Base-by-base conservation (phyloP, 1,140 invertebrate species). In the Cherax destructor region DNA sequence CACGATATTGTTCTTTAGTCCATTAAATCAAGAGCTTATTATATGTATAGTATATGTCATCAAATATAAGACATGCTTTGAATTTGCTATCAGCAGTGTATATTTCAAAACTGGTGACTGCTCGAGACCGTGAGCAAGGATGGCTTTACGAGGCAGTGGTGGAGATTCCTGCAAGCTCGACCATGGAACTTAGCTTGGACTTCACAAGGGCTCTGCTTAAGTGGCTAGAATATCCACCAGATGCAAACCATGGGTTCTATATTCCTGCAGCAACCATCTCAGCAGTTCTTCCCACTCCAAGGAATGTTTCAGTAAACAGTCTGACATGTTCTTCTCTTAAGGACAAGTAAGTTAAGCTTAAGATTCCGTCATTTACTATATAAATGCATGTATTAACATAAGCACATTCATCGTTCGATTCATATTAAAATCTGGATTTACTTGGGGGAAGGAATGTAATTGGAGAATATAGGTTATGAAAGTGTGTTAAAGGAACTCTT, bases 211-310 rank as follows among this genome's bases (percentile, higher is more conserved):
- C 98, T 47, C 98, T 99, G 94, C 95, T 99, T 1, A 99, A 99
- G 95, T 99, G 99, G 98, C 98, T 99, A 94, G 99, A 99, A 95
- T 99, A 99, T 95, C 99, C 99, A 65, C 99, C 99, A 3, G 99
- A 99, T 96, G 98, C 99, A 4, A 99, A 99, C 96, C 98, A 99
- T 95, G 99, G 99, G 0, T 99, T 99, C 95, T 99, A 99, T 94
- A 96, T 99, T 94, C 97, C 97, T 9, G 97, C 98, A 65, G 97
- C 98, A 50, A 95, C 98, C 56, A 96, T 99, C 30, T 96, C 96
- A 83, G 96, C 97, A 7, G 95, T 96, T 61, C 94, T 99, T 92
- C 97, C 98, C 0, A 95, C 96, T 79, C 97, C 96, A 6, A 96
- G 96, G 92, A 97, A 98, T 95, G 98, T 97, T 93, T 97, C 97